Conservation (phyloP, 1,140 invertebrate genomes). For the Diprion similis region DNA sequence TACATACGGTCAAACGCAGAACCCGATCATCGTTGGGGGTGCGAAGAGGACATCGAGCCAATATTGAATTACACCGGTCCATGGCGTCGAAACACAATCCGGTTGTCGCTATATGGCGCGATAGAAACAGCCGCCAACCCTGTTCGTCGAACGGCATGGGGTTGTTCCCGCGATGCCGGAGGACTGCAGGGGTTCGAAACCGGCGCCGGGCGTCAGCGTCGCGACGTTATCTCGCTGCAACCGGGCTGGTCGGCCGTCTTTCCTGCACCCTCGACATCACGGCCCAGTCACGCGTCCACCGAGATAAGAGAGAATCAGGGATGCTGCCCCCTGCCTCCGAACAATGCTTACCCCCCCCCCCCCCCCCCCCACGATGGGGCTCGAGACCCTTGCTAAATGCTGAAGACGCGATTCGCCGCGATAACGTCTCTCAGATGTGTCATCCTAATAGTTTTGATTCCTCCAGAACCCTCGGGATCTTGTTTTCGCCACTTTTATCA, state of each 20-base stretch:
- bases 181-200: not conserved
- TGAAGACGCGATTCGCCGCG: constrained; percentile 11
- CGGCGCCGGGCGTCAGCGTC: constrained; percentile 26
- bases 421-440: constrained; percentile 36
- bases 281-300: constrained; percentile 41
- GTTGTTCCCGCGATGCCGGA: not conserved
- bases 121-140: constrained; percentile 23
- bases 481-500: too few relatives aligned
- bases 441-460: constrained; percentile 34
- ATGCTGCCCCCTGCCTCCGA: constrained; percentile 37
- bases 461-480: not conserved
- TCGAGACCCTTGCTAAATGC: constrained; percentile 14
- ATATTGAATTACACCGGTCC: not conserved
- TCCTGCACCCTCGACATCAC: constrained; percentile 21
- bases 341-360: constrained; percentile 26
- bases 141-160: constrained; percentile 4
- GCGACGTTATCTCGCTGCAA: constrained; percentile 33
- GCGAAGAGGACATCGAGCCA: not conserved
- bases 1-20: too few relatives aligned
- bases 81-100: constrained; percentile 10
- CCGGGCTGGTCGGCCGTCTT: constrained; percentile 20
- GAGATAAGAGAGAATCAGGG: constrained; percentile 38
- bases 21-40: too few relatives aligned
- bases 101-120: constrained; percentile 18
- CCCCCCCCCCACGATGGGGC: not conserved